phyloP scores from a whole-genome alignment of 2,113 vertebrate species.

The Elanus axillaris region DNA sequence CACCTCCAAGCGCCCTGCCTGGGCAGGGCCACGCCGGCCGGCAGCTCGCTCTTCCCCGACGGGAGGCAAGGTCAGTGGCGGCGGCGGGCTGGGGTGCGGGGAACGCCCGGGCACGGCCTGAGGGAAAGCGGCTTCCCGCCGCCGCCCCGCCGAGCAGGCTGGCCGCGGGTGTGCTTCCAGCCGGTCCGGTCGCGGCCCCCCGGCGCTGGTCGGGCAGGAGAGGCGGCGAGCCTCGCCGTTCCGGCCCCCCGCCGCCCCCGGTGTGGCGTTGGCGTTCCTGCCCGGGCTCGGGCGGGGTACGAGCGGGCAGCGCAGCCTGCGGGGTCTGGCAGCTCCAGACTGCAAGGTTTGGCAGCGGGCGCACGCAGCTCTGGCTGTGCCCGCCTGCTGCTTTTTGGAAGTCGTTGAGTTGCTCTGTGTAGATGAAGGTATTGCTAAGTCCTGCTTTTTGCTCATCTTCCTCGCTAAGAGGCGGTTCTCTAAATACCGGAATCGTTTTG shows the following conservation, averaged over 20 bases:
- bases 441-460: neutral
- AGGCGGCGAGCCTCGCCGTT: too few relatives aligned
- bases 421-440: neutral
- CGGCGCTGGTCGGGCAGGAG: neutral
- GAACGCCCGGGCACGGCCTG: neutral
- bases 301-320: too few relatives aligned
- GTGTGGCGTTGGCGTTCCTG: neutral
- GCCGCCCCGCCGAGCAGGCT: neutral
- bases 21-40: conserved; percentile 61
- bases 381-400: neutral
- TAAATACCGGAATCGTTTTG: neutral
- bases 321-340: neutral
- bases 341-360: rapidly evolving
- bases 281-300: neutral
- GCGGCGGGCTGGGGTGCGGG: neutral
- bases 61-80: conserved; percentile 84
- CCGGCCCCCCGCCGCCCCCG: neutral
- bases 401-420: rapidly evolving
- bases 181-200: neutral
- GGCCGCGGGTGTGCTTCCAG: neutral
- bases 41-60: conserved; percentile 74
- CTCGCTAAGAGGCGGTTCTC: neutral
- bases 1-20: conserved; percentile 70
- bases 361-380: neutral
- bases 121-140: neutral